A percentile compares a stretch with the other conserved stretches of the same genome.
phyloP scores from a whole-genome alignment of 2,797 vertebrate genomes.

The Myripristis jacobus region DNA sequence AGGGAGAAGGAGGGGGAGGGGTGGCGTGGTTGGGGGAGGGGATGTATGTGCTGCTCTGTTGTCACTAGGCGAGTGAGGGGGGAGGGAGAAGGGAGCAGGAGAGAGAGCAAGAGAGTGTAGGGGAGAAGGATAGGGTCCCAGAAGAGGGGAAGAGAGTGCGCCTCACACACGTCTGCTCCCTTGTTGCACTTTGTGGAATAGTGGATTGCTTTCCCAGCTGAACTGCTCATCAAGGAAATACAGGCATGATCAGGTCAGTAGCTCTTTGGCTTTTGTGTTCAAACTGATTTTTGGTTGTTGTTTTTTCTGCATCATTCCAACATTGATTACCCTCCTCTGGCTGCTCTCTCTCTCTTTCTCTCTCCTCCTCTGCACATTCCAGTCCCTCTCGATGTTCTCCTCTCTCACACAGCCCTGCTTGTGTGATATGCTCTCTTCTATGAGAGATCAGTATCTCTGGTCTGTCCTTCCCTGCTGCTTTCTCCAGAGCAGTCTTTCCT shows the following conservation, averaged over 20 bases:
- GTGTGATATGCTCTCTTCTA: constrained; percentile 1
- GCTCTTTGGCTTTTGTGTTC: no score
- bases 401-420: constrained; percentile 3
- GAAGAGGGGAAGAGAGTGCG: constrained; percentile 46
- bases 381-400: constrained; percentile 27
- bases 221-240: constrained; percentile 30
- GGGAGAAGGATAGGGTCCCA: constrained; percentile 76
- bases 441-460: not conserved
- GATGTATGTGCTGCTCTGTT: constrained; percentile 74
- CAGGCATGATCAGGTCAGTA: constrained; percentile 76
- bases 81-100: constrained; percentile 60
- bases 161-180: constrained; percentile 43
- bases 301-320: constrained; percentile 25
- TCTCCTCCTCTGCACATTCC: constrained; percentile 46
- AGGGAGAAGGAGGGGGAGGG: constrained; percentile 67
- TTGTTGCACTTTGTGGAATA: constrained; percentile 61
- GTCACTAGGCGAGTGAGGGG: constrained; percentile 71
- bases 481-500: not conserved
- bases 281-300: no score
- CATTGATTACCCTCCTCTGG: constrained; percentile 31
- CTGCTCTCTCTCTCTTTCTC: constrained; percentile 16
- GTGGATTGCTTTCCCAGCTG: constrained; percentile 64
- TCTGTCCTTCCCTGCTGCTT: not conserved
- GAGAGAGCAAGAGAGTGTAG: constrained; percentile 68
- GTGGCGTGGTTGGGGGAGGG: constrained; percentile 72